Evolutionary conservation across 2,888 invertebrate species (phyloP).

Genomic region (Idaea biselata): DNA sequence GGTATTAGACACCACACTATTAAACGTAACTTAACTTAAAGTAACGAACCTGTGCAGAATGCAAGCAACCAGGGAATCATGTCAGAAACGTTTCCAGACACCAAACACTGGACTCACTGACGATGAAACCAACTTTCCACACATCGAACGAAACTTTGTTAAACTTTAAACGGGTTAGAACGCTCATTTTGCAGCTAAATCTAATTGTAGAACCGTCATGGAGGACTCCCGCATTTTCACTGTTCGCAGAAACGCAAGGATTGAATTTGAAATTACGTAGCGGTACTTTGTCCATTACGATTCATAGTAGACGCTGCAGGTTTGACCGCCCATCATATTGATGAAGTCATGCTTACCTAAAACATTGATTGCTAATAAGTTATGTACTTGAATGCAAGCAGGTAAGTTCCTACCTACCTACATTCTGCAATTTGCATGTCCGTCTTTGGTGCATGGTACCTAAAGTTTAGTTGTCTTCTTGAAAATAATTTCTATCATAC

Average conservation of each 20-base stretch:
- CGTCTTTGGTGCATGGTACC: too few species aligned
- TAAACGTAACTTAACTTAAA: conserved; percentile 6
- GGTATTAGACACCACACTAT: too few species aligned
- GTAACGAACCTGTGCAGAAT: conserved; percentile 61
- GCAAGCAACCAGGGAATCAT: conserved; percentile 66
- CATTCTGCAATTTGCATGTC: background rate
- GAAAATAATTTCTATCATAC: too few species aligned
- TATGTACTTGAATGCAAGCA: too few species aligned
- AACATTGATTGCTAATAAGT: too few species aligned
- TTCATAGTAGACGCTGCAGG: conserved; percentile 55
- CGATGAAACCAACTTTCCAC: conserved; percentile 56
- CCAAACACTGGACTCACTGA: conserved; percentile 53
- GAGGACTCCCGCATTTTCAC: conserved; percentile 74
- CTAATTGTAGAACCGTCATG: conserved; percentile 63
- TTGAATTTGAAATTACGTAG: conserved; percentile 76
- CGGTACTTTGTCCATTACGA: conserved; percentile 70
- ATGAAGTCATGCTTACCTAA: conserved; percentile 41
- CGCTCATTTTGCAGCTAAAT: conserved; percentile 71
- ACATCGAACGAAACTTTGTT: conserved; percentile 61
- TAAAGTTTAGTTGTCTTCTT: too few species aligned
- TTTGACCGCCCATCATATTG: conserved; percentile 65
- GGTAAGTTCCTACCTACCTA: background rate
- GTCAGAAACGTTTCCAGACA: conserved; percentile 52
- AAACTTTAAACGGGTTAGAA: conserved; percentile 61
- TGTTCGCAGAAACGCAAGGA: conserved; percentile 56